Conservation (phyloP, 1,140 invertebrate genomes). For the Coenobita brevimanus region DNA sequence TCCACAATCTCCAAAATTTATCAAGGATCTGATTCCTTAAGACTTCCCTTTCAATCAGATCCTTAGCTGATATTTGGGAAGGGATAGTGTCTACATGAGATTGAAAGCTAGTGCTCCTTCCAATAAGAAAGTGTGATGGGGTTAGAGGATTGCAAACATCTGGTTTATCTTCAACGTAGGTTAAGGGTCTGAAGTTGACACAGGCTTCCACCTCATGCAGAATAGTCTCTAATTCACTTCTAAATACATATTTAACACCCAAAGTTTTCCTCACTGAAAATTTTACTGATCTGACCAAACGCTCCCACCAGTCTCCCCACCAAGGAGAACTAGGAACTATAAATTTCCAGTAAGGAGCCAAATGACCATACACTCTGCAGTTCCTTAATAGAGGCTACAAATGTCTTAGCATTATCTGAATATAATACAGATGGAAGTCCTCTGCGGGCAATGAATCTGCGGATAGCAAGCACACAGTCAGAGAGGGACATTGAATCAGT, state of each 20-base stretch:
- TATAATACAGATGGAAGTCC: constrained; percentile 22
- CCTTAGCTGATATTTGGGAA: not conserved
- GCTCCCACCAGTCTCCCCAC: constrained; percentile 64
- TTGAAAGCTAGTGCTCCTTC: not conserved
- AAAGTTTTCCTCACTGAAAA: constrained; percentile 35
- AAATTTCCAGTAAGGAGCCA: constrained; percentile 55
- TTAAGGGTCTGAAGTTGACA: constrained; percentile 22
- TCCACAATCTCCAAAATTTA: constrained; percentile 40
- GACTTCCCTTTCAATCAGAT: constrained; percentile 7
- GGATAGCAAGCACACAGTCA: constrained; percentile 2
- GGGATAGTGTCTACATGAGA: not conserved
- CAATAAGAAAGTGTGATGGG: constrained; percentile 38
- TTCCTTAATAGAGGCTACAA: not conserved
- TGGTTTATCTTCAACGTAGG: constrained; percentile 23
- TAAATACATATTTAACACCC: constrained; percentile 26
- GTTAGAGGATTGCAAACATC: constrained; percentile 9
- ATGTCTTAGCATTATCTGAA: constrained; percentile 39
- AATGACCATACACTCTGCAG: not conserved
- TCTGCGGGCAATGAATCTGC: constrained; percentile 24
- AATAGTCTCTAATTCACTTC: constrained; percentile 22
- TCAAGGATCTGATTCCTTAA: not conserved
- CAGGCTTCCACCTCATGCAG: constrained; percentile 12
- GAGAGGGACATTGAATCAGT: not conserved
- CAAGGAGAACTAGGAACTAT: constrained; percentile 41
- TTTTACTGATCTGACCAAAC: constrained; percentile 7